Conservation (phyloP, 2,888 invertebrate species). For the Dyspetes luteomarginatus region DNA sequence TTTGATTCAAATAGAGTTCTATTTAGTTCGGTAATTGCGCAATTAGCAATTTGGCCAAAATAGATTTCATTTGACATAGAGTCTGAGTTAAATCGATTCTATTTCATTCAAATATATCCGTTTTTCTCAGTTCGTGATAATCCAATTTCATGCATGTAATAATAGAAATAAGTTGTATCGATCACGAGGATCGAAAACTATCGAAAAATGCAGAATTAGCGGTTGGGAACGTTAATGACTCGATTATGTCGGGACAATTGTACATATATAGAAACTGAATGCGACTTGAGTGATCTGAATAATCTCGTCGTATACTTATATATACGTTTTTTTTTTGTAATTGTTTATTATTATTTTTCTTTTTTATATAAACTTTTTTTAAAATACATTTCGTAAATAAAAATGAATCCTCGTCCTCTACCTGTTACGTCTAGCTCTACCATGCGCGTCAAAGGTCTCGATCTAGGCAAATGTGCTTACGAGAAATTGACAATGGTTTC, state of each 20-base stretch:
- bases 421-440: conserved; percentile 14
- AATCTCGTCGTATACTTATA: conserved; percentile 38
- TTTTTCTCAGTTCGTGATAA: no score
- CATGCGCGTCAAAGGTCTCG: no score
- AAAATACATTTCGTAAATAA: conserved; percentile 30
- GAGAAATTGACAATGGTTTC: no score
- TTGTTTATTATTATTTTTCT: conserved; percentile 40
- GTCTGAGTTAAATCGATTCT: no score
- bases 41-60: no score
- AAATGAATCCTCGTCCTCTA: conserved; percentile 25
- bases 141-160: no score
- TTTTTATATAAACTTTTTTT: conserved; percentile 46
- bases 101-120: neutral
- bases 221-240: neutral
- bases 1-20: no score
- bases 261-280: conserved; percentile 51
- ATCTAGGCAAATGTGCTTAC: no score
- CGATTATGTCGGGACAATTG: conserved; percentile 37
- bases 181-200: neutral
- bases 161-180: no score
- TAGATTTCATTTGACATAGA: no score
- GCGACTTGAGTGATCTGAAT: conserved; percentile 20
- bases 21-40: no score
- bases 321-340: conserved; percentile 45
- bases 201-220: neutral